These are phyloP conservation scores for Neolamprologus ventralis DNA, from an alignment of 2,113 vertebrate species.

Conservation along the genomic window DNA sequence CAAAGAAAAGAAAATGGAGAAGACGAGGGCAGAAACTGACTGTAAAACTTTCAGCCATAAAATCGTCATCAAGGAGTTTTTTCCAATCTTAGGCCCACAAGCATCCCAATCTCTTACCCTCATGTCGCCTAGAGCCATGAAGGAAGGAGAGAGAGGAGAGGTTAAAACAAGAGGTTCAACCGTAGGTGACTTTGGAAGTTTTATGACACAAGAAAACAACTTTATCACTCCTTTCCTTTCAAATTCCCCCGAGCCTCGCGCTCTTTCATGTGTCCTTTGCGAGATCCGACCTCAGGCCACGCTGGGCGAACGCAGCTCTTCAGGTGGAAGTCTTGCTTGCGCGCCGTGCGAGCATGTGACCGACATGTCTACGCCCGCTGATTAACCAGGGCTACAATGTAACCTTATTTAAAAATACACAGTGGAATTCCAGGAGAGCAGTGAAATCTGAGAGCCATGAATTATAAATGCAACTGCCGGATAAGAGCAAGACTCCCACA, in stretches of 20 bases:
- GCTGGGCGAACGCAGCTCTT: background rate
- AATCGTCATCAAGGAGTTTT: background rate
- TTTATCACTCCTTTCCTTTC: background rate
- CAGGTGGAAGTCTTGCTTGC: background rate
- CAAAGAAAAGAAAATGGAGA: background rate
- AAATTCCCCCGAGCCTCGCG: background rate
- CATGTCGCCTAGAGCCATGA: background rate
- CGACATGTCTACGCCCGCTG: background rate
- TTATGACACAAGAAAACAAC: background rate
- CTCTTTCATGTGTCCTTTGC: background rate
- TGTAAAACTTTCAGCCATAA: background rate
- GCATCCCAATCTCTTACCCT: background rate
- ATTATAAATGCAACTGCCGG: conserved; percentile 55
- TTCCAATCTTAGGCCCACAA: background rate
- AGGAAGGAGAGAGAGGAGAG: background rate
- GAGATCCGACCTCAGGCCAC: background rate
- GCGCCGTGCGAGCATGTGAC: too few relatives aligned
- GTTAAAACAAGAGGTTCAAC: background rate
- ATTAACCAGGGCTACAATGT: conserved; percentile 36
- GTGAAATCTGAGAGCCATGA: conserved; percentile 55
- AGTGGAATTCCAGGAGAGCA: conserved; percentile 44
- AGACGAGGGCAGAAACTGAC: background rate
- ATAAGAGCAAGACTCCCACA: conserved; percentile 33
- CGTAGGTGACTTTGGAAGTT: background rate
- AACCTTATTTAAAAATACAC: conserved; percentile 58